phyloP scores from a whole-genome alignment of 2,888 invertebrate species.

The Hoplodrina blanda region DNA sequence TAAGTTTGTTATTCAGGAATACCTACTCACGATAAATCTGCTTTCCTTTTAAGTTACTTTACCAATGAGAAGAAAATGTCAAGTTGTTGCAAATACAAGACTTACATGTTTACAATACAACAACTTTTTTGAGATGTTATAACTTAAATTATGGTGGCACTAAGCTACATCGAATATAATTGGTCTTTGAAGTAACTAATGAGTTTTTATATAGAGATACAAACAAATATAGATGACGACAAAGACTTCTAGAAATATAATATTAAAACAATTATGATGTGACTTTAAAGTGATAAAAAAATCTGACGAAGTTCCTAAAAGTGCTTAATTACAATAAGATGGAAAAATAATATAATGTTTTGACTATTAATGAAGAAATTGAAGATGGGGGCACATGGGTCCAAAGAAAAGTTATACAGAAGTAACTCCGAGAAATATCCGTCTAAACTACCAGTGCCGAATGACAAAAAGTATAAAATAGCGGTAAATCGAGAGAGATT shows the following conservation, averaged over 20 bases:
- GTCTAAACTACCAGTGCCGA: constrained; percentile 90
- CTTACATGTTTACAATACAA: constrained; percentile 17
- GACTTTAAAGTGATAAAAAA: constrained; percentile 72
- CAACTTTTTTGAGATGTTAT: constrained; percentile 11
- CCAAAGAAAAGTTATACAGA: constrained; percentile 93
- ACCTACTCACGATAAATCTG: constrained; percentile 30
- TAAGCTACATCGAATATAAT: constrained; percentile 41
- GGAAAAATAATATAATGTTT: constrained; percentile 71
- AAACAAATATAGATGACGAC: constrained; percentile 67
- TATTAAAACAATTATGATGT: constrained; percentile 73
- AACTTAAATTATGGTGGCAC: constrained; percentile 73
- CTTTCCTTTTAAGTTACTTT: constrained; percentile 40
- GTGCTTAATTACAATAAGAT: constrained; percentile 67
- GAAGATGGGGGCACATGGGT: constrained; percentile 94
- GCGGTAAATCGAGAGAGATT: constrained; percentile 93
- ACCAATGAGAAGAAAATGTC: constrained; percentile 42
- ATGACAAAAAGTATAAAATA: constrained; percentile 90
- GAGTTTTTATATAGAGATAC: constrained; percentile 56
- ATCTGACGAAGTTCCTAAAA: constrained; percentile 73
- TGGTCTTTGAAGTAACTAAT: constrained; percentile 26
- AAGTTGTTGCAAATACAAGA: no score
- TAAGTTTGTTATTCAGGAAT: constrained; percentile 52
- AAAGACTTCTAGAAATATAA: constrained; percentile 55
- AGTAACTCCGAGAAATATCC: constrained; percentile 92
- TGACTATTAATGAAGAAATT: constrained; percentile 81